These are phyloP conservation scores for Machaerirhynchus nigripectus DNA, from an alignment of 2,113 vertebrate species.

Conservation along the genomic window DNA sequence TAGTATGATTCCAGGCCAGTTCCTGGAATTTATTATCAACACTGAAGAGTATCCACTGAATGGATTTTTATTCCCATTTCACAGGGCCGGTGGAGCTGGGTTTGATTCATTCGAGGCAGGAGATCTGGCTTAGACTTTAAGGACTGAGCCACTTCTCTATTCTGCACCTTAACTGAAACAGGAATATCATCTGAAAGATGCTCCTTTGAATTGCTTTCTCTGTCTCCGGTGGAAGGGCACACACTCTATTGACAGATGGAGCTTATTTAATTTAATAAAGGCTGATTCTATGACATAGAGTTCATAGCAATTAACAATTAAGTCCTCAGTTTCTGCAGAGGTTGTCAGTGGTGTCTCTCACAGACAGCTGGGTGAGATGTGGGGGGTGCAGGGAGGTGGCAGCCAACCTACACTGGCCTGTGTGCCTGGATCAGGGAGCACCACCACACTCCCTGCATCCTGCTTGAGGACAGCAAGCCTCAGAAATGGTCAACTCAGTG, in stretches of 20 bases:
- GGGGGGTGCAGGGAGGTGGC: background rate
- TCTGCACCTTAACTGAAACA: background rate
- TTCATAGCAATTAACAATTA: slow-evolving; percentile 32
- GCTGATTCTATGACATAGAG: background rate
- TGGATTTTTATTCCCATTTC: background rate
- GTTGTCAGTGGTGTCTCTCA: background rate
- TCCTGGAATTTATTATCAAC: background rate
- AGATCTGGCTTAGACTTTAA: background rate
- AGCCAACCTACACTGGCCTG: background rate
- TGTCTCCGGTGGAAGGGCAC: background rate
- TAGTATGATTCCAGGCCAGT: background rate
- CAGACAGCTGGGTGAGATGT: background rate
- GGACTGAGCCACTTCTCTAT: background rate
- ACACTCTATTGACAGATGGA: slow-evolving; percentile 15
- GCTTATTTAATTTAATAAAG: slow-evolving; percentile 46
- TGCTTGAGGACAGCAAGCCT: background rate
- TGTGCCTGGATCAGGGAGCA: background rate
- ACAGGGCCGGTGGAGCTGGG: background rate
- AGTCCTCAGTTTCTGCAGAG: background rate
- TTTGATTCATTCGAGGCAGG: background rate
- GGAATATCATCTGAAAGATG: background rate
- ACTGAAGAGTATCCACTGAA: background rate
- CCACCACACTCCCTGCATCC: background rate
- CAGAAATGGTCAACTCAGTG: accelerated
- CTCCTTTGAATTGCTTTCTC: background rate